Evolutionary conservation across 2,888 invertebrate species (phyloP), one percentile per base, ranked within the genome.

Genomic region (Leuctra nigra): DNA sequence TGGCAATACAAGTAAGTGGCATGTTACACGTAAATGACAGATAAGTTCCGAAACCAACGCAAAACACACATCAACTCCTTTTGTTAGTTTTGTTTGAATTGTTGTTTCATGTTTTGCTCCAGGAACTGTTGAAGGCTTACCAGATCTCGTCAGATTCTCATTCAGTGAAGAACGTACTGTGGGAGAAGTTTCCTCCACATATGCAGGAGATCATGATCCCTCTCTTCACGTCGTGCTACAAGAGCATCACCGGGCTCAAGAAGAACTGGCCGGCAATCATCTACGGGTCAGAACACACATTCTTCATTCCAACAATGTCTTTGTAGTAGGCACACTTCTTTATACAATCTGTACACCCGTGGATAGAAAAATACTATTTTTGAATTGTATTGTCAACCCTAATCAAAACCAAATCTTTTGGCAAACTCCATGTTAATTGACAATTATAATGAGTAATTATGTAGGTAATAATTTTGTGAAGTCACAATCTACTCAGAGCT

Each of bases 191-290:
- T 64, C 81, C 87, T 0, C 77, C 80, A 61, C 77, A 82, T 56
- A 84, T 86, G 73, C 83, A 84, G 65, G 86, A 88, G 68, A 80
- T 90, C 20, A 87, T 90, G 80, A 74, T 77, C 57, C 90, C 90
- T 0, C 72, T 90, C 50, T 70, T 89, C 0, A 84, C 82, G 54
- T 89, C 90, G 0, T 83, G 68, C 54, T 75, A 74, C 48, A 70
- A 67, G 25, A 65, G 67, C 33, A 64, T 62, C 4, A 14, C 46
- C 13, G 22, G 25, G n/a, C 36, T 35, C 4, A 54, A 67, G 18
- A 65, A 62, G 44, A 63, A 66, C 54, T 65, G 67, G 58, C 68
- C 70, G 6, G 69, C 68, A 66, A 71, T 73, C 36, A 69, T 74
- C 64, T 73, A 72, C 61, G 72, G 72, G 69, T 72, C 61, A 50